Evolutionary conservation across 1,140 invertebrate genomes (phyloP), one percentile per base, ranked within the genome.

Genomic region (Dicyema japonicum): DNA sequence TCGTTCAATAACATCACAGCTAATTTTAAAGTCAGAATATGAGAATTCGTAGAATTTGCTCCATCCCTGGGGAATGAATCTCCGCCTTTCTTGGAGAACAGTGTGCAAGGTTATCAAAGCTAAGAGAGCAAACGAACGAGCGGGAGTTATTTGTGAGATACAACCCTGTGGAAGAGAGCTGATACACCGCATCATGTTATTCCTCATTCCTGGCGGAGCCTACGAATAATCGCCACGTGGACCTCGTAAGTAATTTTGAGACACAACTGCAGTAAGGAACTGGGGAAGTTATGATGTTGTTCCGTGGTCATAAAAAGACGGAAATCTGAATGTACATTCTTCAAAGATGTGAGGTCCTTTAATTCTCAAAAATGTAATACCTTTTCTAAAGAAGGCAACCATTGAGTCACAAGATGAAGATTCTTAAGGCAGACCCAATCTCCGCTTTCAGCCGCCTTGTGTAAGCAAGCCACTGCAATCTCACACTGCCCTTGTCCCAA

Each of bases 31-130:
- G 50, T 85, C 76, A 1, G 65, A 60, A 34, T 69, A 63, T 19
- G 64, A 70, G 50, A 80, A 82, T 39, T 82, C 74, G 46, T 85
- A 85, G 42, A 64, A 68, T 43, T 69, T 70, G 1, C 63, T 65
- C 70, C 71, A 75, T 2, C 69, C 70, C 54, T 69, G 66, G 5
- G 68, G 71, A 36, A 76, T 70, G 41, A 63, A 80, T 33, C 62
- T 67, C 32, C 75, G 53, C 26, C 76, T 56, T 49, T 85, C 75
- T 43, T 80, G 72, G 12, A 80, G 44, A 4, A 78, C 56, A 0
- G 74, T 70, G 43, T 80, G 72, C 29, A 75, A 58, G 63, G 67
- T 72, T 5, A 67, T 60, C 6, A 75, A 40, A 3, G 63, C 54
- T 41, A 75, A 66, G 19, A 64, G 51, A 13, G 63, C 52, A 37